Conservation (phyloP, 2,113 vertebrate species). For the Cochlearius cochlearius region DNA sequence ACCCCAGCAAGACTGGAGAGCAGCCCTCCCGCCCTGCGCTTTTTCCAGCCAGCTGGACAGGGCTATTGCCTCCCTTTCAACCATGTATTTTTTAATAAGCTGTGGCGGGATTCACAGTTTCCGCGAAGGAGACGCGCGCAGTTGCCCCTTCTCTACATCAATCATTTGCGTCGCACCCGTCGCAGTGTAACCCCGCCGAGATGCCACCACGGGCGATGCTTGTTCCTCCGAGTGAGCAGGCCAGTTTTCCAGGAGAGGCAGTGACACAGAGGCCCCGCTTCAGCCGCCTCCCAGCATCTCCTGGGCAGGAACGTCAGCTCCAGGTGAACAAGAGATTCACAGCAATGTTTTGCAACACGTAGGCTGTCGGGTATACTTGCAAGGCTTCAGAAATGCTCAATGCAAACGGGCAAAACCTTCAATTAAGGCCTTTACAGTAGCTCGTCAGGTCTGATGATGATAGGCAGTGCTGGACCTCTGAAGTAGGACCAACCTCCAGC, state of each 20-base stretch:
- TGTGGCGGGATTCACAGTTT: background rate
- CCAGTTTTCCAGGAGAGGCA: background rate
- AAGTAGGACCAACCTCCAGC: background rate
- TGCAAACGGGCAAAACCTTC: background rate
- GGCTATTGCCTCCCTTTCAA: background rate
- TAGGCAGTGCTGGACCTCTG: background rate
- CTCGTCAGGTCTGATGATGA: background rate
- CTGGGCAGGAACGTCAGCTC: background rate
- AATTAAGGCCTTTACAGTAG: constrained; percentile 25
- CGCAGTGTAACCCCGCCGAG: background rate
- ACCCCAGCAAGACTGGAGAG: background rate
- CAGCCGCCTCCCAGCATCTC: background rate
- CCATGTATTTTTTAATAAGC: background rate
- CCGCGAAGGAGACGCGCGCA: background rate
- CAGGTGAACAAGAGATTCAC: background rate
- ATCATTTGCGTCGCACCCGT: background rate
- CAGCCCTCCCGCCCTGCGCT: background rate
- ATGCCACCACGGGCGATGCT: background rate
- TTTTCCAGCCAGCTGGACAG: background rate
- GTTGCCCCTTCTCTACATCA: background rate
- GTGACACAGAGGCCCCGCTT: background rate
- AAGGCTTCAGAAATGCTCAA: background rate
- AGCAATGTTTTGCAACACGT: background rate
- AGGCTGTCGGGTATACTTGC: background rate
- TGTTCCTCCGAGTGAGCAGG: background rate